A percentile compares a stretch with the other conserved stretches of the same genome.
phyloP scores from a whole-genome alignment of 2,797 vertebrate species.

The Tenualosa thibaudeaui region DNA sequence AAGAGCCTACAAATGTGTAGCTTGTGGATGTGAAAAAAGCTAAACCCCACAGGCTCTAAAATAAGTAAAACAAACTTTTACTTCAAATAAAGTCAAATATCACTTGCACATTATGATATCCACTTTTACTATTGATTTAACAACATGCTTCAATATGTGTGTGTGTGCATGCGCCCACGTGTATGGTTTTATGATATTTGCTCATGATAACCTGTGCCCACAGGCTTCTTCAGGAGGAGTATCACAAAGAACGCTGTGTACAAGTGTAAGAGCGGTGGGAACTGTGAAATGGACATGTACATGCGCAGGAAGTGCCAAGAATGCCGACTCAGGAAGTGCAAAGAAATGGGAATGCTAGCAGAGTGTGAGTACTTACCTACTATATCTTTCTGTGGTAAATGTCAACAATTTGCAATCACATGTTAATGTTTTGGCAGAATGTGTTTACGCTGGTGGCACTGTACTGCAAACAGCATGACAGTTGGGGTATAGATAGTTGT shows the following conservation, averaged over 20 bases:
- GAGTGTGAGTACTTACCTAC: constrained; percentile 87
- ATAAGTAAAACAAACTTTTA: not conserved
- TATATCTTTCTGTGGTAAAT: not conserved
- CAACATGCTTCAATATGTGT: not conserved
- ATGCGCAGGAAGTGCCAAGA: constrained; percentile 99
- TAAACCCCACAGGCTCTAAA: not conserved
- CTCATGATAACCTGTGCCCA: constrained; percentile 11
- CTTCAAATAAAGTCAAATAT: not conserved
- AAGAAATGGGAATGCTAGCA: constrained; percentile 97
- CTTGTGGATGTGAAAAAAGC: not conserved
- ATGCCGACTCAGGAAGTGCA: constrained; percentile 95
- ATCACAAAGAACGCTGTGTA: constrained; percentile 98
- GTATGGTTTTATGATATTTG: constrained; percentile 3
- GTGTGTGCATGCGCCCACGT: not conserved
- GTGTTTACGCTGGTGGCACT: not conserved
- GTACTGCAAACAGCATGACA: not conserved
- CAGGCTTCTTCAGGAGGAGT: constrained; percentile 97
- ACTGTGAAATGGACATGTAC: constrained; percentile 99
- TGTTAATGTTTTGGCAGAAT: not conserved
- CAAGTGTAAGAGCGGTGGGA: constrained; percentile 96
- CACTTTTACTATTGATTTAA: not conserved
- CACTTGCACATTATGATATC: not conserved
- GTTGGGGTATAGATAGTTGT: not conserved
- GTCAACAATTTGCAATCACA: too few species aligned
- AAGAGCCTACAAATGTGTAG: not conserved